Percentiles rank a stretch among this genome's conserved stretches.
phyloP scores from a whole-genome alignment of 2,113 vertebrate genomes.

The Tinamus guttatus region DNA sequence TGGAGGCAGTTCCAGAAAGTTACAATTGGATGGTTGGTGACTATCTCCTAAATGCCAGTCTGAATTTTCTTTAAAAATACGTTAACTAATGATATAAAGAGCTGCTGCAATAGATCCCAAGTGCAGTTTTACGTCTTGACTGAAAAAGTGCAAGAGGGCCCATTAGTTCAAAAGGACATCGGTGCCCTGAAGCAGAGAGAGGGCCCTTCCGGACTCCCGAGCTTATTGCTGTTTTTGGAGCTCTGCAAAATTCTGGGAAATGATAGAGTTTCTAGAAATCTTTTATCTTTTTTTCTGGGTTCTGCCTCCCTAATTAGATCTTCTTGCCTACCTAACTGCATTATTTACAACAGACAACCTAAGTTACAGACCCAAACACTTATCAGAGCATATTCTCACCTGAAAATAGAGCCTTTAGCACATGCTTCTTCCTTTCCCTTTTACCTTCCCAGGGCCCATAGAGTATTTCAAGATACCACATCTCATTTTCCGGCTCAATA shows the following conservation, averaged over 20 bases:
- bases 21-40: too few species aligned
- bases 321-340: neutral
- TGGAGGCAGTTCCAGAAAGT: too few species aligned
- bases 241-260: neutral
- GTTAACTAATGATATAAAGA: neutral
- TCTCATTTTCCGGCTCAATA: neutral
- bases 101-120: neutral
- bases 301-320: neutral
- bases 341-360: neutral
- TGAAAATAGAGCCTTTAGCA: too few species aligned
- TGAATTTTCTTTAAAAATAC: too few species aligned
- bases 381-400: neutral
- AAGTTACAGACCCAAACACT: too few species aligned
- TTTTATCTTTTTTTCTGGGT: constrained; percentile 34
- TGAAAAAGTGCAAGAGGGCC: neutral
- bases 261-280: neutral
- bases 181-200: too few species aligned
- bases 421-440: neutral
- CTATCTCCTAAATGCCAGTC: too few species aligned
- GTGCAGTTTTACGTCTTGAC: neutral
- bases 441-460: neutral
- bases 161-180: too few species aligned
- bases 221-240: too few species aligned
- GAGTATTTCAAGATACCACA: neutral
- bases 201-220: too few species aligned